phyloP scores from a whole-genome alignment of 1,140 invertebrate genomes.

The Adoxophyes honmai region DNA sequence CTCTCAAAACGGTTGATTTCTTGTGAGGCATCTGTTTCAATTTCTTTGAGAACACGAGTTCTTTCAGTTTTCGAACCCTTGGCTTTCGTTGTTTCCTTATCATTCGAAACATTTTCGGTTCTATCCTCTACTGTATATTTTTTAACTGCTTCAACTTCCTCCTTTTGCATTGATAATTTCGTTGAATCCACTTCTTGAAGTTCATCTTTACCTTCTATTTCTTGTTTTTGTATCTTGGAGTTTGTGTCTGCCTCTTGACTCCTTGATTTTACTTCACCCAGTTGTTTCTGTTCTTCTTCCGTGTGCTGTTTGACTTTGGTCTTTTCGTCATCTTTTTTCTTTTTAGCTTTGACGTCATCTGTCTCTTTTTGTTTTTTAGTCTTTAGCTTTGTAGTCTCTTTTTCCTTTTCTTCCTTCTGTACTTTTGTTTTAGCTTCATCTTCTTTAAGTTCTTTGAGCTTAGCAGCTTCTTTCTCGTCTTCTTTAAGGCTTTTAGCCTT shows the following conservation, averaged over 20 bases:
- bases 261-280: too few relatives aligned
- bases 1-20: too few relatives aligned
- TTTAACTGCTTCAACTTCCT: conserved; percentile 15
- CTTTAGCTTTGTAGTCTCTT: conserved; percentile 13
- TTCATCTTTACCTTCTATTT: conserved; percentile 35
- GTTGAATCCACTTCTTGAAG: conserved; percentile 33
- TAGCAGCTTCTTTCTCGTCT: conserved; percentile 16
- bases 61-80: conserved; percentile 3
- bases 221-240: too few relatives aligned
- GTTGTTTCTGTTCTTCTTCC: too few relatives aligned
- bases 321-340: too few relatives aligned
- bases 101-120: neutral
- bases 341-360: too few relatives aligned
- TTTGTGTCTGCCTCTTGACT: too few relatives aligned
- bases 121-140: conserved; percentile 18
- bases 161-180: conserved; percentile 26
- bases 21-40: neutral
- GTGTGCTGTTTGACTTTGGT: too few relatives aligned
- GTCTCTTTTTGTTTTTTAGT: conserved; percentile 19
- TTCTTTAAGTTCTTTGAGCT: conserved; percentile 5
- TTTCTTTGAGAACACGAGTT: too few relatives aligned
- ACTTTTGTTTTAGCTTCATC: conserved; percentile 7
- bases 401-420: conserved; percentile 24
- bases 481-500: conserved; percentile 28
- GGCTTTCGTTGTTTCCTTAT: neutral